Base-by-base conservation (phyloP, 2,113 vertebrate genomes). In the Tychaedon coryphoeus region DNA sequence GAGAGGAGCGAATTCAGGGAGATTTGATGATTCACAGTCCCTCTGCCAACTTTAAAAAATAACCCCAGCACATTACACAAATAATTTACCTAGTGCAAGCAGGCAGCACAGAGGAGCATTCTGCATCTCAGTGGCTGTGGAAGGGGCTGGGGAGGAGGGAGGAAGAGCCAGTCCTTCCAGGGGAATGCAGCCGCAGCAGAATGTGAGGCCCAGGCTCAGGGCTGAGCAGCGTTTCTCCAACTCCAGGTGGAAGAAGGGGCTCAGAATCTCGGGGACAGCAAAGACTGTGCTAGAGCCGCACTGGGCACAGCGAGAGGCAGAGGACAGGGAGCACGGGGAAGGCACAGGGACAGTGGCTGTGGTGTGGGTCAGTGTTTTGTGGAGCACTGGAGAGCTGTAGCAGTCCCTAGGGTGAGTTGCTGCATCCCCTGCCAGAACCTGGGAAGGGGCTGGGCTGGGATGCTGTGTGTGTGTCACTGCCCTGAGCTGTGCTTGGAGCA, bases 21-120 rank as follows among this genome's bases (percentile, higher is more conserved):
- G 77, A 81, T 93, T 26, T 60, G 84, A 81, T 96, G 95, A 94
- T 94, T 91, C 96, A 92, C 95, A 92, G 84, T 29, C 74, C 71
- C 58, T 70, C 73, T 81, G 87, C 60, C 80, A 93, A 64, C 43
- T 80, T 73, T 56, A 85, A 67, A 91, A 77, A 89, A 91, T 29
- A 84, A 87, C 66, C 29, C 26, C 14, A 56, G 73, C 84, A 73
- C 81, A 38, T 81, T 95, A 90, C 54, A 94, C 77, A 95, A 96
- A 95, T 74, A 89, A 89, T 96, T 94, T 95, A 96, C 93, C 93
- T 92, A 96, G 86, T 54, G 54, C 56, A 6, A 45, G 73, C 81
- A 28, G 64, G 80, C 60, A 1, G 19, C 87, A 87, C 93, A 96
- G 95, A 92, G 24, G 53, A 64, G 84, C 87, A 58, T 91, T 96